phyloP scores from a whole-genome alignment of 2,113 vertebrate species.

The Dasypus novemcinctus region DNA sequence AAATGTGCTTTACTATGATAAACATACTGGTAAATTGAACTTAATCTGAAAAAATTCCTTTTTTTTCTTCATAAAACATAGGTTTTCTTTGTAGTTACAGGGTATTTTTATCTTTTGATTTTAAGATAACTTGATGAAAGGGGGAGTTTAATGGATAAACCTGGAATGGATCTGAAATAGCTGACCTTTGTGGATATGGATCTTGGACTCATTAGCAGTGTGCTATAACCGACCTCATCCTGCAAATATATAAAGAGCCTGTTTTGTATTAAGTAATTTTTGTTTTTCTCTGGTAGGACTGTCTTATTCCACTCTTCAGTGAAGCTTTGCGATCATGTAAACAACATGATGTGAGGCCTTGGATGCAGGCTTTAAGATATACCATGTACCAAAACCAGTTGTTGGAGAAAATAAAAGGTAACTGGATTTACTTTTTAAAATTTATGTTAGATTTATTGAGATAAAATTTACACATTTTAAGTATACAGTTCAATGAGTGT shows the following conservation, averaged over 20 bases:
- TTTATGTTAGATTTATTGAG: background rate
- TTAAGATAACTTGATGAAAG: background rate
- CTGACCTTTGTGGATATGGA: background rate
- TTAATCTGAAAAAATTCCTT: background rate
- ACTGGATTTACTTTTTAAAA: slow-evolving; percentile 42
- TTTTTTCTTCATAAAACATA: background rate
- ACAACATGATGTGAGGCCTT: slow-evolving; percentile 95
- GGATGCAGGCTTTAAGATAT: slow-evolving; percentile 96
- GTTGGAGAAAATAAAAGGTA: slow-evolving; percentile 92
- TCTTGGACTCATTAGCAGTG: background rate
- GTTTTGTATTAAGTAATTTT: background rate
- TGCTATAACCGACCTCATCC: background rate
- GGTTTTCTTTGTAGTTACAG: background rate
- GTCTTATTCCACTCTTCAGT: slow-evolving; percentile 93
- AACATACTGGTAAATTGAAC: background rate
- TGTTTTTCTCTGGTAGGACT: slow-evolving; percentile 86
- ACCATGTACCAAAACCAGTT: slow-evolving; percentile 92
- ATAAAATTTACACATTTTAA: background rate
- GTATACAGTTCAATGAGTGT: background rate
- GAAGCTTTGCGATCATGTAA: slow-evolving; percentile 95
- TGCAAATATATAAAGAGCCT: background rate
- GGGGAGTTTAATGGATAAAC: background rate
- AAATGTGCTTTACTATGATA: background rate
- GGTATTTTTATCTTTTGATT: background rate
- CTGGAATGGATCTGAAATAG: background rate